Base-by-base conservation (phyloP, 2,888 invertebrate species). In the Dolichopus griseipennis region DNA sequence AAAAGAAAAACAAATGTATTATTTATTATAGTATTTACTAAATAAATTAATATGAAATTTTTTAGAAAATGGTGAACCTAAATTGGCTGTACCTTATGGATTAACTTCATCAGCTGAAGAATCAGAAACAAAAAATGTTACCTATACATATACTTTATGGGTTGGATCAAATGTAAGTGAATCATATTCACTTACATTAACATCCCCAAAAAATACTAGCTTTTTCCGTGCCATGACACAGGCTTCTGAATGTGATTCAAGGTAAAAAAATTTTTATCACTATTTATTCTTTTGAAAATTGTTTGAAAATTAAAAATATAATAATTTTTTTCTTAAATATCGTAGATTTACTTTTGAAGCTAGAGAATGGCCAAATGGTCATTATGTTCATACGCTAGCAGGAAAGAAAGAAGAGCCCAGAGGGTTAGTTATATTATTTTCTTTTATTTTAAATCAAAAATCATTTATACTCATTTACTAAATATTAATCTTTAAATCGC, bases 311-410 rank as follows among this genome's bases (percentile, higher is more conserved):
- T 27, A 27, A 27, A 27, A 67, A 33, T 62, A 67, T 64, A 20
- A 9, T 2, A 10, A 37, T 43, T 63, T 43, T 9, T 41, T 64
- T n/a, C n/a, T 9, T 66, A 43, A 10, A 15, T 43, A 61, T 37
- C 70, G 41, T 61, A 85, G 85, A 78, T 85, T 84, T 79, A 87
- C 89, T 76, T 91, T 91, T 78, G 87, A 89, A 72, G 92, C 93
- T 0, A 89, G 92, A 73, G 91, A 92, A 77, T 94, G 94, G 94
- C 93, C 94, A 1, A 94, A 93, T 78, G 94, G 94, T 0, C 93
- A 94, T 79, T 94, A 94, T 79, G 92, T 94, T 33, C 93, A 94
- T 80, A 93, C 93, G 0, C 83, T 94, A 72, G 91, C 81, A 64
- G 81, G 80, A 69, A 80, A 81, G 71, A 81, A 80, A 68, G 82